Base-by-base conservation (phyloP, 2,888 invertebrate genomes). In the Cephus runcator region DNA sequence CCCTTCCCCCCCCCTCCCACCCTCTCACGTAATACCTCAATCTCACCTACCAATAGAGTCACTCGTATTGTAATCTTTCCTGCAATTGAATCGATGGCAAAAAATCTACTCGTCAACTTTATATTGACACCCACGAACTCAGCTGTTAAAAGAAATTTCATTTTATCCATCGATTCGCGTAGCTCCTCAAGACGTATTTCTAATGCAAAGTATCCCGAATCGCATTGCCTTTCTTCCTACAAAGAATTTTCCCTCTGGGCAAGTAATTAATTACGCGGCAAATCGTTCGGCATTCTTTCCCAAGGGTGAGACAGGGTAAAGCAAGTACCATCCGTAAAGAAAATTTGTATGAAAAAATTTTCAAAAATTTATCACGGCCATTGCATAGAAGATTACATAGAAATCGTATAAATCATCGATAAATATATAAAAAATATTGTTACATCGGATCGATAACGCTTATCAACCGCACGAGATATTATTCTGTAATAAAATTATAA, bases 251-350 rank as follows among this genome's bases (percentile, higher is more conserved):
- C 23, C 23, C 0, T 23, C 23, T 2, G 6, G 23, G 6, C 23
- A 9, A 6, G 23, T 56, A 56, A 56, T 56, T 56, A 9, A 9
- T 56, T 9, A 1, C 0, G 9, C 56, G 23, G 9, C 2, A 56
- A 23, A 9, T 56, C 2, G 23, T 0, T 2, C 9, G 2, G 23
- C 23, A 23, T 23, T 15, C 9, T 56, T 23, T 23, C 23, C 56
- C 23, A 23, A 9, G 56, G 1, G 0, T 4, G 6, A 56, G 1
- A 9, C 0, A 6, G 9, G 9, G 1, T 9, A 23, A 56, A 2
- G 1, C 15, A 40, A 56, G 23, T 15, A 9, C 2, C 6, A 0
- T 0, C 2, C 6, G 1, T 56, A 9, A 23, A 23, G 56, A 6
- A 23, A 56, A 9, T 23, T 9, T 2, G 1, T 6, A 23, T 15